Base-by-base conservation (phyloP, 2,113 vertebrate species). In the Eira barbara region DNA sequence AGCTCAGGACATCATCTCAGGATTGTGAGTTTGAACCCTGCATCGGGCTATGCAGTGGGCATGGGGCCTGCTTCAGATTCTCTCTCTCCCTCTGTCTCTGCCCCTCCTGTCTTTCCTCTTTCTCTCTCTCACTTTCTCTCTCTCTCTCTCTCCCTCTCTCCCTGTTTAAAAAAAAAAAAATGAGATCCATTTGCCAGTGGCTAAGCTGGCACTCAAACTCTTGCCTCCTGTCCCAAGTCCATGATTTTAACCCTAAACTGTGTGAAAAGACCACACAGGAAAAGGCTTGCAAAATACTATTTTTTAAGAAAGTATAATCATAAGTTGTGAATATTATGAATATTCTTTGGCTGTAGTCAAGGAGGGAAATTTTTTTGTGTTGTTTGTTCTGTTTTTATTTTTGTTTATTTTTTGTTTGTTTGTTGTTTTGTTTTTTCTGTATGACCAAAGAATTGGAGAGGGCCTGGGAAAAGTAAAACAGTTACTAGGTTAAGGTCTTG, bases 361-460 rank as follows among this genome's bases (percentile, higher is more conserved):
- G 8, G 45, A 57, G 21, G 4, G 25, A 4, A 88, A 42, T 45
- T 39, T 87, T 55, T 78, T 74, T 89, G 18, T 73, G 52, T 90
- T 65, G 3, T 29, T 87, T 52, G 0, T 81, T 71, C 10, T 61
- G 8, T 57, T 91, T 71, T 82, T 29, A 4, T 83, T 67, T 49
- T 67, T 49, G n/a, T 61, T 34, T 91, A 25, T n/a, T 90, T 81
- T 89, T 47, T 87, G 67, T 69, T 89, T 74, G 21, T n/a, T 80
- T 65, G 25, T 14, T 7, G 4, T 45, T 76, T 65, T 17, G 13
- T 79, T 59, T 65, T 52, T 12, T 20, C 4, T 4, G 29, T 87
- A 8, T 69, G 20, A 79, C 13, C 42, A 42, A 94, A 49, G 49
- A 49, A 76, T 81, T 91, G 21, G 34, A 86, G 21, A 85, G 78